Conservation (phyloP, 2,888 invertebrate species). For the Drosophila nigricruria region DNA sequence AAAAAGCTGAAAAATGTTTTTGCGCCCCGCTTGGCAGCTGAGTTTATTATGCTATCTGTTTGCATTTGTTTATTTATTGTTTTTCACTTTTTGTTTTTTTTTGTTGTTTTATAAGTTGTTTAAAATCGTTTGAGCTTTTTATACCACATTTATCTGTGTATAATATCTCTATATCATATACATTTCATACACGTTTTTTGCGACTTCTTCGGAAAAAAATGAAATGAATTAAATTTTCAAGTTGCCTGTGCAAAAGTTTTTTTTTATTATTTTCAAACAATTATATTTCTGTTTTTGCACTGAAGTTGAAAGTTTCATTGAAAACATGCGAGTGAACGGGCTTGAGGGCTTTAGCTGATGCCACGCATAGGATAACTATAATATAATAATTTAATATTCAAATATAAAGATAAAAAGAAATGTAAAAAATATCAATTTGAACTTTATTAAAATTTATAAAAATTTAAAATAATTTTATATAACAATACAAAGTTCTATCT, state of each 20-base stretch:
- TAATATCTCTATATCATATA: constrained; percentile 25
- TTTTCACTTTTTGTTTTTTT: constrained; percentile 13
- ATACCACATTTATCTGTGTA: constrained; percentile 9
- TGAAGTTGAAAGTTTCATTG: constrained; percentile 11
- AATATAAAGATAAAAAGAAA: not conserved
- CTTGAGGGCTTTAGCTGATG: constrained; percentile 6
- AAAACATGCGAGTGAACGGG: not conserved
- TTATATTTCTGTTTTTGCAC: constrained; percentile 3
- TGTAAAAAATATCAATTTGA: not conserved
- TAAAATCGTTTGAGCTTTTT: constrained; percentile 15
- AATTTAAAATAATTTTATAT: too few relatives aligned
- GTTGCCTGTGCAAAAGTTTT: constrained; percentile 22
- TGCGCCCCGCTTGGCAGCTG: constrained; percentile 22
- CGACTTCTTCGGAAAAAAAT: constrained; percentile 4
- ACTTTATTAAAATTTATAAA: not conserved
- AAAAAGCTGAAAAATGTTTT: constrained; percentile 64
- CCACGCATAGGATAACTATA: too few relatives aligned
- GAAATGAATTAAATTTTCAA: constrained; percentile 18
- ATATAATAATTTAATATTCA: not conserved
- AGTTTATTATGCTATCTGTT: constrained; percentile 54
- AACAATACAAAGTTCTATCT: too few relatives aligned
- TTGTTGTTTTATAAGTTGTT: constrained; percentile 1
- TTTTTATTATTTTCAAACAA: constrained; percentile 9
- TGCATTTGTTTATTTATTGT: constrained; percentile 34
- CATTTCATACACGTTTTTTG: constrained; percentile 25